Evolutionary conservation across 2,797 vertebrate species (phyloP).

Genomic region (Distichodus sexfasciatus): DNA sequence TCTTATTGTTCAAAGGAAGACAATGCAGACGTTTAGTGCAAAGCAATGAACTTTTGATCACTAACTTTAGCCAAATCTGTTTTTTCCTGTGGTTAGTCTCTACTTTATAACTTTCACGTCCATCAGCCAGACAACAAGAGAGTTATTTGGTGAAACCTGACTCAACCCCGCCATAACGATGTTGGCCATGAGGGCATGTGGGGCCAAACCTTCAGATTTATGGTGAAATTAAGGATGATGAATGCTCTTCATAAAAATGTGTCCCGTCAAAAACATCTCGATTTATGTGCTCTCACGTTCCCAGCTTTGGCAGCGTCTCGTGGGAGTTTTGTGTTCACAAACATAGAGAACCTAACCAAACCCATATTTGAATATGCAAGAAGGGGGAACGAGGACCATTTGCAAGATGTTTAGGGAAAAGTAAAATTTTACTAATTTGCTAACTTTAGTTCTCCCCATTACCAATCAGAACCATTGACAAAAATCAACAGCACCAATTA

Average conservation of each 20-base stretch:
- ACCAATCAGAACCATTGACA: too few relatives aligned
- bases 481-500: too few relatives aligned
- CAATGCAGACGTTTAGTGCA: background rate
- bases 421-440: conserved; percentile 21
- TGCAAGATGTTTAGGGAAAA: conserved; percentile 35
- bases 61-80: background rate
- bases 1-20: background rate
- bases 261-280: conserved; percentile 60
- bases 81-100: background rate
- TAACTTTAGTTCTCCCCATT: conserved; percentile 23
- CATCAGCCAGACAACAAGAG: too few relatives aligned
- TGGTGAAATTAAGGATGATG: conserved; percentile 57
- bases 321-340: conserved; percentile 72
- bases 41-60: background rate
- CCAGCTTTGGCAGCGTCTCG: conserved; percentile 64
- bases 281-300: conserved; percentile 66
- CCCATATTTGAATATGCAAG: conserved; percentile 73
- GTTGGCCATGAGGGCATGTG: too few relatives aligned
- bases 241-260: conserved; percentile 60
- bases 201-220: conserved; percentile 39
- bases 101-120: background rate
- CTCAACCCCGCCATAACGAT: background rate
- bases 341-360: conserved; percentile 63
- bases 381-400: conserved; percentile 60
- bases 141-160: background rate